Base-by-base conservation (phyloP, 2,888 invertebrate species). In the Melanotus villosus region DNA sequence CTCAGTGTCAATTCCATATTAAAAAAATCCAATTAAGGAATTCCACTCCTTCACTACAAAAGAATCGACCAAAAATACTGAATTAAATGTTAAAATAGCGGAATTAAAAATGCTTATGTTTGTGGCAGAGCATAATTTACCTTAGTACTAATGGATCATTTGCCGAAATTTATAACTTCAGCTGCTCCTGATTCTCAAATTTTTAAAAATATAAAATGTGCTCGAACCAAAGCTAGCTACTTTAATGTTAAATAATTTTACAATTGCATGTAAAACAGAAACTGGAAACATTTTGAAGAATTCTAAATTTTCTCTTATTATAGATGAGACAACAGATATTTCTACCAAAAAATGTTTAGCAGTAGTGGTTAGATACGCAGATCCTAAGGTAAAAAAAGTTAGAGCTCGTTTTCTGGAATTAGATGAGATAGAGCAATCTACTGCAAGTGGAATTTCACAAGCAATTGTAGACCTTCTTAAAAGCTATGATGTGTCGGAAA, bases 241-340 rank as follows among this genome's bases (percentile, higher is more conserved):
- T 38, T 12, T 12, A 2, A 38, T 2, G 26, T 7, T 26, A 5
- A 26, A 26, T 3, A 26, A 26, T 26, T 26, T 26, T 7, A 3
- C 1, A 12, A n/a, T n/a, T 38, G 36, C n/a, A 4, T 14, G 14
- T 4, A 4, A 12, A 54, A 32, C 5, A 7, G 12, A 12, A 18
- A 4, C 1, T n/a, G 3, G 9, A 12, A 16, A 32, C n/a, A 14
- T 32, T 2, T 38, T 38, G 14, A 38, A n/a, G 6, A 38, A 1
- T 10, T 14, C 2, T 16, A 36, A 26, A 26, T 26, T 26, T 38
- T 57, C 57, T n/a, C 2, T 36, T 4, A 38, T 57, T 1, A 21
- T 21, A 23, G 57, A 57, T 38, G 57, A 57, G 7, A 57, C 57
- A 4, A 57, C 57, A 1, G 57, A 57, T 38, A 19, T 57, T 2